Percentiles rank a stretch among this genome's conserved stretches.
Evolutionary conservation across 2,797 vertebrate genomes (phyloP).

Genomic region (Varecia variegata): DNA sequence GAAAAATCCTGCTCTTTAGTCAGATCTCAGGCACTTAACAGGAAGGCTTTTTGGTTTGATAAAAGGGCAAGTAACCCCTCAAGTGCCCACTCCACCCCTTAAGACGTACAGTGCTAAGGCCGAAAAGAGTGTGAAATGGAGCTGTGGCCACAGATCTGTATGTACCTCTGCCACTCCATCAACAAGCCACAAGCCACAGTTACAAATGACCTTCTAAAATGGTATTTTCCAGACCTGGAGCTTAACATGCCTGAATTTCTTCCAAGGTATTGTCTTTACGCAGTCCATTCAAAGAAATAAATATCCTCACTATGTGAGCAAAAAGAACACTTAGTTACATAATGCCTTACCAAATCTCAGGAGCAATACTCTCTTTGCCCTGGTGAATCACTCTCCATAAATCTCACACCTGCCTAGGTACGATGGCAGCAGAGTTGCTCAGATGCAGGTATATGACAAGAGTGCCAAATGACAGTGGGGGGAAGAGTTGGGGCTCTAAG

Average conservation of each 20-base stretch:
- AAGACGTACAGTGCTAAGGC: neutral
- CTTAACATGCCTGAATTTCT: neutral
- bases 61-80: neutral
- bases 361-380: neutral
- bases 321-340: neutral
- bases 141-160: neutral
- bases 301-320: neutral
- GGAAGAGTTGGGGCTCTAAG: neutral
- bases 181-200: neutral
- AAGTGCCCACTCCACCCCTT: neutral
- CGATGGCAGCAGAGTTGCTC: neutral
- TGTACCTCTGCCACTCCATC: neutral
- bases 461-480: neutral
- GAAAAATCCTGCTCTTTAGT: neutral
- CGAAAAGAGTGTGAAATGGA: neutral
- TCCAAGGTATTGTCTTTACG: neutral
- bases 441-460: neutral
- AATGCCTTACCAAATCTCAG: neutral
- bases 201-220: neutral
- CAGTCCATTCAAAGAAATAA: slow-evolving; percentile 23
- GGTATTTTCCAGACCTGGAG: neutral
- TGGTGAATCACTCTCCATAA: neutral
- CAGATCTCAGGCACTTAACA: neutral
- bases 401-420: neutral
- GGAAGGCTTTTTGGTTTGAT: neutral